phyloP scores from a whole-genome alignment of 1,140 invertebrate genomes.

The Microvelia longipes region DNA sequence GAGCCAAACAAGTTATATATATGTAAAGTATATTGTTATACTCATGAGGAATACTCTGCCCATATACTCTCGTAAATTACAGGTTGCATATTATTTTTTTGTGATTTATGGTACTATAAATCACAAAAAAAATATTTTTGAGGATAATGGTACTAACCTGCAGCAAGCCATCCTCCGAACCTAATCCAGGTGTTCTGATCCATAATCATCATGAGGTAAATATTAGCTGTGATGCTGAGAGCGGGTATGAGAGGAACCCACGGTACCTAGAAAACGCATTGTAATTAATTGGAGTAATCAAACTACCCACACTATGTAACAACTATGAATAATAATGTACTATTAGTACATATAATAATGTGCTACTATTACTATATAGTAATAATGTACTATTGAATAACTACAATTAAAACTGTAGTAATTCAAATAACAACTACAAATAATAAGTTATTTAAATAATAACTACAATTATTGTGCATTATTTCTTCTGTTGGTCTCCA shows the following conservation, averaged over 20 bases:
- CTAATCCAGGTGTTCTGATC: conserved; percentile 46
- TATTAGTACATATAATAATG: not conserved
- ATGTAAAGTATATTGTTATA: too few relatives aligned
- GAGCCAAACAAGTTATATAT: too few relatives aligned
- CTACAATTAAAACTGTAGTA: not conserved
- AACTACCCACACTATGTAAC: not conserved
- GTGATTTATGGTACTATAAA: too few relatives aligned
- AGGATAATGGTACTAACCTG: conserved; percentile 29
- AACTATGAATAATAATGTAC: not conserved
- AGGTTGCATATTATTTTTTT: too few relatives aligned
- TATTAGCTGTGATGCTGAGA: conserved; percentile 47
- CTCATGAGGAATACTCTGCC: too few relatives aligned
- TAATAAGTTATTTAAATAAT: not conserved
- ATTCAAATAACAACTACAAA: not conserved
- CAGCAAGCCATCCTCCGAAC: conserved; percentile 43
- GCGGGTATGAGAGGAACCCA: conserved; percentile 49
- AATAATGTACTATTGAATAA: not conserved
- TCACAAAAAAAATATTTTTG: too few relatives aligned
- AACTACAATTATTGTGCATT: too few relatives aligned
- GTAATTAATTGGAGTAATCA: not conserved
- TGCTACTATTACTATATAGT: not conserved
- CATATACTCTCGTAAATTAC: too few relatives aligned
- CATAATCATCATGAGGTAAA: conserved; percentile 52
- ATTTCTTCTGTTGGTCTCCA: too few relatives aligned
- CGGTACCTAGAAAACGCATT: conserved; percentile 35